Evolutionary conservation across 2,888 invertebrate species (phyloP).

Genomic region (Byasa hedistus): DNA sequence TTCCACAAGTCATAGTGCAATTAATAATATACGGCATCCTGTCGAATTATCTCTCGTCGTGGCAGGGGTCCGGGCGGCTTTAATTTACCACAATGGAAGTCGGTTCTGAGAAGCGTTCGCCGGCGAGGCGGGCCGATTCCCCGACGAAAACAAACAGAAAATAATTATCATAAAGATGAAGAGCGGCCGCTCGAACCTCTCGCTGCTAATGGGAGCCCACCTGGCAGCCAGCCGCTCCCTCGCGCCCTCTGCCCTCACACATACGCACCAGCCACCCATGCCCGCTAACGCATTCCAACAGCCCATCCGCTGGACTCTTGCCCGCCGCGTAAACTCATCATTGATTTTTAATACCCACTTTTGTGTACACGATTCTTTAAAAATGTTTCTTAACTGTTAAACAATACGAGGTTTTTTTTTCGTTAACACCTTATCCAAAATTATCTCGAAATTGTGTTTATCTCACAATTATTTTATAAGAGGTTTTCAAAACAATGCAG

Average conservation of each 20-base stretch:
- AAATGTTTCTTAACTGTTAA: constrained; percentile 20
- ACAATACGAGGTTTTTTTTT: constrained; percentile 1
- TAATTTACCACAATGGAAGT: constrained; percentile 80
- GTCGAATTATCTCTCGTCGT: constrained; percentile 79
- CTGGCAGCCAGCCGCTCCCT: constrained; percentile 58
- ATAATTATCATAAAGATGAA: constrained; percentile 81
- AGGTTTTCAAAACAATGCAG: too few species aligned
- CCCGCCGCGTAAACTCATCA: constrained; percentile 35
- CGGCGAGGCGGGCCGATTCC: constrained; percentile 77
- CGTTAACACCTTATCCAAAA: background rate
- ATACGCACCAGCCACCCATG: constrained; percentile 42
- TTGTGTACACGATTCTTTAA: constrained; percentile 29
- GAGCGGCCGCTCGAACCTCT: constrained; percentile 75
- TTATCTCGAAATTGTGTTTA: too few species aligned
- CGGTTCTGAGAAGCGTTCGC: constrained; percentile 75
- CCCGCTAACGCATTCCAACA: constrained; percentile 48
- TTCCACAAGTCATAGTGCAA: constrained; percentile 81
- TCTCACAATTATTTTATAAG: too few species aligned
- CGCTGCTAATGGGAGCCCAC: constrained; percentile 77
- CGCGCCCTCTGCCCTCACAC: constrained; percentile 36
- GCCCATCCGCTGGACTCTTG: constrained; percentile 40
- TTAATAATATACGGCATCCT: constrained; percentile 81
- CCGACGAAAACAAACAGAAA: constrained; percentile 80
- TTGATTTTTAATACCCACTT: constrained; percentile 40
- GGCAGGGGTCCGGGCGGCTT: constrained; percentile 79